Conservation (phyloP, 2,888 invertebrate genomes). For the Catocala fraxini region DNA sequence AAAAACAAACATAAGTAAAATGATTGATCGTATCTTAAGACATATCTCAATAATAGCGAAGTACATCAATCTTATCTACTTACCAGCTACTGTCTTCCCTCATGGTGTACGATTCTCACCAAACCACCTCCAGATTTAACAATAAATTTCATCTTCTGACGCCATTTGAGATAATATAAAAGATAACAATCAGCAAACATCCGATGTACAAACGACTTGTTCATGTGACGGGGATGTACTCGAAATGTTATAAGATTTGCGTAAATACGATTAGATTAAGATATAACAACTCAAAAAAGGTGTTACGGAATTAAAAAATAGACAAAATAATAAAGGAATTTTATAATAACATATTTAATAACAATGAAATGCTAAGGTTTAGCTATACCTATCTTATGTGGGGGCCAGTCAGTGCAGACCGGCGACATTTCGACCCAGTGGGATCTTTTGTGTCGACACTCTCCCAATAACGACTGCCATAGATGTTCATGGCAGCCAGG, state of each 20-base stretch:
- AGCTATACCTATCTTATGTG: no score
- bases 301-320: no score
- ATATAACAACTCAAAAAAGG: no score
- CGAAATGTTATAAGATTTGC: background rate
- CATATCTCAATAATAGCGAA: conserved; percentile 4
- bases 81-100: conserved; percentile 1
- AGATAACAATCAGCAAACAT: conserved; percentile 2
- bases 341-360: no score
- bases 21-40: conserved; percentile 6
- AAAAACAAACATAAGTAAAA: background rate
- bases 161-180: conserved; percentile 9
- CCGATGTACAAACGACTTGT: background rate
- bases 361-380: no score
- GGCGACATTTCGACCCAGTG: no score
- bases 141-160: conserved; percentile 9
- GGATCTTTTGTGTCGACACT: no score
- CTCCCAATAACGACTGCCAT: no score
- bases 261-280: conserved; percentile 5
- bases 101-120: background rate
- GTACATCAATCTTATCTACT: conserved; percentile 7
- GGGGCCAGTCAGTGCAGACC: no score
- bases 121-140: background rate
- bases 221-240: conserved; percentile 6
- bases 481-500: no score
- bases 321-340: no score